Percentiles rank a stretch among this genome's conserved stretches.
Conservation (phyloP, 1,140 invertebrate genomes). For the Drosophila watanabei region DNA sequence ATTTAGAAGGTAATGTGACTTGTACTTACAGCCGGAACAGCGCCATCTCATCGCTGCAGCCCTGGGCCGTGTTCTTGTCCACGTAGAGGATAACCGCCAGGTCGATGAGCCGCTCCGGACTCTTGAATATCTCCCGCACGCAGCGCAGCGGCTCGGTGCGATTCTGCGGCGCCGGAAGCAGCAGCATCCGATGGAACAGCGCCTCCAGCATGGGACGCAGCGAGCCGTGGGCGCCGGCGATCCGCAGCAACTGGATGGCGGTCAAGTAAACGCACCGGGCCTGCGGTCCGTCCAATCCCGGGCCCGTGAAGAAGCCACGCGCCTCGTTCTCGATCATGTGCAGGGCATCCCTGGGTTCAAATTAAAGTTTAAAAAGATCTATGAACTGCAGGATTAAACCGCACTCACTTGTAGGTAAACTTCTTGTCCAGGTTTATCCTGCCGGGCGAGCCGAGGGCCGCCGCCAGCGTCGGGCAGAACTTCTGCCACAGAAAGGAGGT, state of each 20-base stretch:
- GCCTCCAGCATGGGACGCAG: conserved; percentile 95
- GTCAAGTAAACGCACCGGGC: conserved; percentile 84
- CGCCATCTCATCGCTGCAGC: conserved; percentile 95
- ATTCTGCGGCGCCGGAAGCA: conserved; percentile 94
- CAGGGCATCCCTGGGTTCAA: conserved; percentile 70
- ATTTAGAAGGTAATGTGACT: not conserved
- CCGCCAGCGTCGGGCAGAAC: conserved; percentile 95
- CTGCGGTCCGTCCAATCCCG: conserved; percentile 82
- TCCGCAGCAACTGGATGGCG: conserved; percentile 93
- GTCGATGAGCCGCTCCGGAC: conserved; percentile 90
- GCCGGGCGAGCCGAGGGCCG: conserved; percentile 92
- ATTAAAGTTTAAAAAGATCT: not conserved
- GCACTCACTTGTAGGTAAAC: conserved; percentile 84
- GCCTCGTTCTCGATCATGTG: conserved; percentile 85
- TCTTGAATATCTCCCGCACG: conserved; percentile 91
- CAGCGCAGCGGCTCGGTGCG: conserved; percentile 94
- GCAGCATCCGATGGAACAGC: conserved; percentile 95
- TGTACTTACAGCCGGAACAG: conserved; percentile 93
- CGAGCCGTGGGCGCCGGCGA: conserved; percentile 93
- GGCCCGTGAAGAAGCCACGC: conserved; percentile 83
- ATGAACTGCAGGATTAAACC: not conserved
- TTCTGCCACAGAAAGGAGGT: conserved; percentile 96
- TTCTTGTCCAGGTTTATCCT: conserved; percentile 85
- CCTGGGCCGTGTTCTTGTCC: conserved; percentile 91
- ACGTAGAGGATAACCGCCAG: conserved; percentile 90